These are phyloP conservation scores for Marmota monax DNA, from an alignment of 2,113 vertebrate genomes.

Conservation along the genomic window DNA sequence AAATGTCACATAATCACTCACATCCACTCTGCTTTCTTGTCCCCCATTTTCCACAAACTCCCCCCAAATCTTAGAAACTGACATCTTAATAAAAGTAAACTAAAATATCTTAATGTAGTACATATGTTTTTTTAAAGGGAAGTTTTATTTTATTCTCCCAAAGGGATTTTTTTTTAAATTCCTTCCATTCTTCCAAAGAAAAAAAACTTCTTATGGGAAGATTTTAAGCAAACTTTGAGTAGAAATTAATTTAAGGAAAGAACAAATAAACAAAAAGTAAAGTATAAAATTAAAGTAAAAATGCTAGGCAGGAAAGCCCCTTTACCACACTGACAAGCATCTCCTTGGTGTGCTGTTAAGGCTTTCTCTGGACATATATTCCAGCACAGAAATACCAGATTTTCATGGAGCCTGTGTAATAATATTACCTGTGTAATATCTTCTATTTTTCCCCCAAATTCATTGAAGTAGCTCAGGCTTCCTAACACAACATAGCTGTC, in stretches of 20 bases:
- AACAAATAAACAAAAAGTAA: background rate
- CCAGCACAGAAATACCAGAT: background rate
- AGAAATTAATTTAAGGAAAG: background rate
- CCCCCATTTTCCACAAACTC: background rate
- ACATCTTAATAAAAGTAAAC: background rate
- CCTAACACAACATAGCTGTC: background rate
- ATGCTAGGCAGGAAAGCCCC: background rate
- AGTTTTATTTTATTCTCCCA: background rate
- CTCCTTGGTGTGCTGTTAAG: background rate
- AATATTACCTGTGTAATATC: background rate
- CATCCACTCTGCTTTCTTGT: background rate
- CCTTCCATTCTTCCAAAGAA: background rate
- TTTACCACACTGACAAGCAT: background rate
- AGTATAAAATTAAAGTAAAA: background rate
- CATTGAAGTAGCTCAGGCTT: background rate
- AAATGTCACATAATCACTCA: background rate
- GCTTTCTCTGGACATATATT: background rate
- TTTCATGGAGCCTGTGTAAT: background rate
- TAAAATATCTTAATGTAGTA: background rate
- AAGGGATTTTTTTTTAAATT: background rate
- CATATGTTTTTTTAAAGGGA: background rate
- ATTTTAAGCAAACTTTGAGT: constrained; percentile 33
- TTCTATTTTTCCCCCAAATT: background rate
- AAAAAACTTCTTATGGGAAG: background rate
- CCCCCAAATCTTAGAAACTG: background rate